Conservation (phyloP, 2,113 vertebrate species). For the Actenoides hombroni region DNA sequence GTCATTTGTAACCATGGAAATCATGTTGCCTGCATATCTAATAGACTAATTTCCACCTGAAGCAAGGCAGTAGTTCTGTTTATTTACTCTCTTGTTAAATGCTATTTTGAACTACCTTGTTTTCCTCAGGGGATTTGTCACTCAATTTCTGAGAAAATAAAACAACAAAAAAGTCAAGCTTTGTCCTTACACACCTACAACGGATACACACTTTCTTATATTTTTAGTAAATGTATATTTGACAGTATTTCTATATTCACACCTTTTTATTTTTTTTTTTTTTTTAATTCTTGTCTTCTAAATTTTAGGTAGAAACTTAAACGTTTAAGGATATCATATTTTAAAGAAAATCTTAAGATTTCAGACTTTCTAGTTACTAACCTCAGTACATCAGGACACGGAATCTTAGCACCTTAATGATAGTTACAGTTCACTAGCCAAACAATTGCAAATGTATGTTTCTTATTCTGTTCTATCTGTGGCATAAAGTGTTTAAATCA, state of each 20-base stretch:
- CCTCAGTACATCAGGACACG: not conserved
- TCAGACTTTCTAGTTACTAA: not conserved
- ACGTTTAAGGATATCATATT: not conserved
- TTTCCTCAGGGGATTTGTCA: slow-evolving; percentile 56
- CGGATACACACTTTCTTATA: not conserved
- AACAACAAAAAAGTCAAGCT: not conserved
- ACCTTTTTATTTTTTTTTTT: not conserved
- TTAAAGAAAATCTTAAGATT: not conserved
- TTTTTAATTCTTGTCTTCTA: not conserved
- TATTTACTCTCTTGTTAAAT: slow-evolving; percentile 67
- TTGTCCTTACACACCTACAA: not conserved
- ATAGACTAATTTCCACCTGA: slow-evolving; percentile 70
- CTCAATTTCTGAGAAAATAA: not conserved
- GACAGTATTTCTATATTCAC: not conserved
- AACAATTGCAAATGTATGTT: not conserved
- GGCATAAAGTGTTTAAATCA: not conserved
- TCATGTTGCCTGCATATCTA: slow-evolving; percentile 62
- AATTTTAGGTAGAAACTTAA: not conserved
- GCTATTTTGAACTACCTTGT: slow-evolving; percentile 63
- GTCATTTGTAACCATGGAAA: slow-evolving; percentile 76
- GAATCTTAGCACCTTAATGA: not conserved
- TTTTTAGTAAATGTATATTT: not conserved
- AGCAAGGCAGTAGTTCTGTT: slow-evolving; percentile 58
- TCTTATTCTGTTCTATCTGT: not conserved
- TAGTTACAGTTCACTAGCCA: not conserved